These are phyloP conservation scores for Menura novaehollandiae DNA, from an alignment of 2,113 vertebrate genomes.

Conservation along the genomic window DNA sequence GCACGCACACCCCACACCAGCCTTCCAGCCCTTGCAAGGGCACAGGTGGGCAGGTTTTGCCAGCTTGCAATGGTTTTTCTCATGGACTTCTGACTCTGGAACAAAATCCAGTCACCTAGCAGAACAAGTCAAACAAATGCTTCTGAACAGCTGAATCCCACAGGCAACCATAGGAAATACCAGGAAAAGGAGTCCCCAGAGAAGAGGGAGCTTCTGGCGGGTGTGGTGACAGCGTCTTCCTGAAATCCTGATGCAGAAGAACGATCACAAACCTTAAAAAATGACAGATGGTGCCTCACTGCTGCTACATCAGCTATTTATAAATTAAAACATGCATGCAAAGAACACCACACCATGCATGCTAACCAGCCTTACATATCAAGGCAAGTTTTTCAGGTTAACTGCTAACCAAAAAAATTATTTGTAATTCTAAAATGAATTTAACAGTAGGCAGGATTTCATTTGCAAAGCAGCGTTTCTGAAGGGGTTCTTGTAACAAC, in stretches of 20 bases:
- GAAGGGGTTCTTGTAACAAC: neutral
- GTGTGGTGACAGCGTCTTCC: neutral
- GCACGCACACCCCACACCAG: fast-evolving
- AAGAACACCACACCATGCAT: neutral
- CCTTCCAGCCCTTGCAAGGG: neutral
- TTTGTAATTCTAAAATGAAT: neutral
- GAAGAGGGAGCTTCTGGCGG: neutral
- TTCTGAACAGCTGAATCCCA: neutral
- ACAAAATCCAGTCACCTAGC: neutral
- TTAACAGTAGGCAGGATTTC: neutral
- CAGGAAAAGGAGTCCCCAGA: neutral
- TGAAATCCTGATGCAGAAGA: neutral
- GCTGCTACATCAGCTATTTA: neutral
- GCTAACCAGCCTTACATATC: fast-evolving
- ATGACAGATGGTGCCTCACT: neutral
- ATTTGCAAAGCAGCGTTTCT: neutral
- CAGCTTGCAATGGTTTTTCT: neutral
- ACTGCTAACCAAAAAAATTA: neutral
- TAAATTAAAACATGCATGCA: fast-evolving
- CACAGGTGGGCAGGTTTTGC: neutral
- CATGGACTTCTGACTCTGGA: fast-evolving
- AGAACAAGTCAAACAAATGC: neutral
- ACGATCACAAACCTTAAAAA: neutral
- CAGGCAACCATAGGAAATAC: neutral
- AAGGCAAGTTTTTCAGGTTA: neutral